Evolutionary conservation across 2,888 invertebrate species (phyloP).

Genomic region (Aelia acuminata): DNA sequence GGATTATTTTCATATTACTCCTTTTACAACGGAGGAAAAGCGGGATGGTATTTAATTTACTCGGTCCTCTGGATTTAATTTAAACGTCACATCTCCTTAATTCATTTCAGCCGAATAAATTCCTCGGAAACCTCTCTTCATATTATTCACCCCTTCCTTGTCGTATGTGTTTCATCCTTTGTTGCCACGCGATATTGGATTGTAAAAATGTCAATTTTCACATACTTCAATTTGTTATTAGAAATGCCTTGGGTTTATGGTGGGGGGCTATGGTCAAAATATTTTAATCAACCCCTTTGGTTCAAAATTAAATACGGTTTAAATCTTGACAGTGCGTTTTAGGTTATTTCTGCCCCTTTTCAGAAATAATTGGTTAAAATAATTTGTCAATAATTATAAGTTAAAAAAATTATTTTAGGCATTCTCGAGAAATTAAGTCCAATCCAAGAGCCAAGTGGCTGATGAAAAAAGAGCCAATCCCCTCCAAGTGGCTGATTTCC

Average conservation of each 20-base stretch:
- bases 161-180: slow-evolving; percentile 5
- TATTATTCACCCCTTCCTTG: neutral
- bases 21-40: neutral
- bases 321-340: neutral
- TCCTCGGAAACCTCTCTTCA: neutral
- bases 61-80: slow-evolving; percentile 32
- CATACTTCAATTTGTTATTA: neutral
- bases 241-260: too few species aligned
- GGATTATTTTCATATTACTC: neutral
- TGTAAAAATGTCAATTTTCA: neutral
- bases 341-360: neutral
- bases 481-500: too few species aligned
- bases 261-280: too few species aligned
- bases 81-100: slow-evolving; percentile 34
- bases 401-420: too few species aligned
- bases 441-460: too few species aligned
- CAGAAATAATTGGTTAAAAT: too few species aligned
- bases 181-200: neutral
- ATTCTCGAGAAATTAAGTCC: too few species aligned
- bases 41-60: slow-evolving; percentile 40
- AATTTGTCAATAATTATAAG: too few species aligned
- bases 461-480: too few species aligned
- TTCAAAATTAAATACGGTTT: neutral
- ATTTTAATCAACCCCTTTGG: neutral
- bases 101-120: slow-evolving; percentile 35